A percentile compares a stretch with the other conserved stretches of the same genome.
phyloP scores from a whole-genome alignment of 2,888 invertebrate species.

The Patella depressa region DNA sequence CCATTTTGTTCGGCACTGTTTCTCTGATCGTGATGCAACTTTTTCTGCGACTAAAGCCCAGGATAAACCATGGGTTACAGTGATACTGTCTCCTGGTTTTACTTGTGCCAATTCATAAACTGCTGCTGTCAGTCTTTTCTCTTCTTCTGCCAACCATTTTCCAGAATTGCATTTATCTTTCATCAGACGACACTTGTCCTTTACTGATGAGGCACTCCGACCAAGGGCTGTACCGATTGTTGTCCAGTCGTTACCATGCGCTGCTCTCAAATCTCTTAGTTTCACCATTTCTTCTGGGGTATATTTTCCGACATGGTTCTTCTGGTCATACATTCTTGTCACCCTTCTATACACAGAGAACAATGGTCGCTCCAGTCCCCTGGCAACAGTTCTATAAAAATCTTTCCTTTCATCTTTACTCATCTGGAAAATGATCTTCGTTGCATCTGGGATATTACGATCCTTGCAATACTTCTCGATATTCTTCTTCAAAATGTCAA shows the following conservation, averaged over 20 bases:
- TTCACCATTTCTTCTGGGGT: constrained; percentile 70
- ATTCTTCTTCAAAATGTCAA: constrained; percentile 70
- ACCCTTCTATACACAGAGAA: constrained; percentile 73
- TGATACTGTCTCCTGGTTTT: constrained; percentile 67
- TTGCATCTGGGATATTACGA: constrained; percentile 68
- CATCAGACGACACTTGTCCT: constrained; percentile 73
- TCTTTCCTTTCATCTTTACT: constrained; percentile 73
- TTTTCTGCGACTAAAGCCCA: constrained; percentile 72
- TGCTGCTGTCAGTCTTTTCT: constrained; percentile 69
- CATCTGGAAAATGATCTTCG: constrained; percentile 72
- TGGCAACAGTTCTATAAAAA: constrained; percentile 72
- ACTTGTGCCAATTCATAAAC: constrained; percentile 71
- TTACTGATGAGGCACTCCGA: constrained; percentile 73
- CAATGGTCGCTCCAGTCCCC: constrained; percentile 72
- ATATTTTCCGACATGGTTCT: constrained; percentile 73
- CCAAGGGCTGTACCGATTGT: constrained; percentile 72
- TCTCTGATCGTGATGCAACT: constrained; percentile 72
- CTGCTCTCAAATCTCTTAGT: constrained; percentile 70
- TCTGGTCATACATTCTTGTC: constrained; percentile 73
- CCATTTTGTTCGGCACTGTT: constrained; percentile 74
- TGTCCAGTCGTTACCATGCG: constrained; percentile 73
- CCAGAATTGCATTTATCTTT: constrained; percentile 73
- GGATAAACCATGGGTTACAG: constrained; percentile 70
- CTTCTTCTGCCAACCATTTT: constrained; percentile 73
- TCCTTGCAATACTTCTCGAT: constrained; percentile 71